Base-by-base conservation (phyloP, 1,140 invertebrate genomes). In the Probaryconus sp. region DNA sequence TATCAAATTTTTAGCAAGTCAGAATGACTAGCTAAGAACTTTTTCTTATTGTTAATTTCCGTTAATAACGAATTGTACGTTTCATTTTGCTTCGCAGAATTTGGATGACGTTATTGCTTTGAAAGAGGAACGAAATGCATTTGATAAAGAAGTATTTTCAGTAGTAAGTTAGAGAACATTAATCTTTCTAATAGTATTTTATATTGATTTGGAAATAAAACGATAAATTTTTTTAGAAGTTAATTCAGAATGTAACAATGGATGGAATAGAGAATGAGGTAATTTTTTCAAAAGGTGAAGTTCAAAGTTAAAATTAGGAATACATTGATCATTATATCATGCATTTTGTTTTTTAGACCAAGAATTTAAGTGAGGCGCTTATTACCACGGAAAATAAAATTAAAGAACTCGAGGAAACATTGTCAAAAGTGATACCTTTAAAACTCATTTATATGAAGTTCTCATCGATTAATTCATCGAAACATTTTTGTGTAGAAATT, bases 371-470 rank as follows among this genome's bases (percentile, higher is more conserved):
- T 6, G 45, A 47, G 1, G 79, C 83, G 38, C 47, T 83, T 33
- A 60, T 48, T 0, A 17, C 40, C 2, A 74, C 81, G 0, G 47
- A 64, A 11, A 45, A 50, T 11, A 83, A 83, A 45, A 45, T 85
- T 5, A 18, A 48, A 1, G 77, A 79, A 26, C 43, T 84, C 4
- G 79, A 84, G 37, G 74, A 60, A 38, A 64, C 79, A n/a, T 20
- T 85, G 1, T 63, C 76, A 37, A 83, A 84, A 82, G 84, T 85
- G 83, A 70, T 51, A n/a, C n/a, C n/a, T n/a, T n/a, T n/a, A n/a
- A n/a, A n/a, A n/a, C n/a, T n/a, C n/a, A n/a, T 24, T 51, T 60
- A 56, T 21, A 2, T 65, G 51, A n/a, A n/a, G n/a, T n/a, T n/a
- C n/a, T n/a, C n/a, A n/a, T n/a, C n/a, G n/a, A n/a, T n/a, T n/a